phyloP scores from a whole-genome alignment of 2,113 vertebrate genomes.

The Myanophis thanlyinensis region DNA sequence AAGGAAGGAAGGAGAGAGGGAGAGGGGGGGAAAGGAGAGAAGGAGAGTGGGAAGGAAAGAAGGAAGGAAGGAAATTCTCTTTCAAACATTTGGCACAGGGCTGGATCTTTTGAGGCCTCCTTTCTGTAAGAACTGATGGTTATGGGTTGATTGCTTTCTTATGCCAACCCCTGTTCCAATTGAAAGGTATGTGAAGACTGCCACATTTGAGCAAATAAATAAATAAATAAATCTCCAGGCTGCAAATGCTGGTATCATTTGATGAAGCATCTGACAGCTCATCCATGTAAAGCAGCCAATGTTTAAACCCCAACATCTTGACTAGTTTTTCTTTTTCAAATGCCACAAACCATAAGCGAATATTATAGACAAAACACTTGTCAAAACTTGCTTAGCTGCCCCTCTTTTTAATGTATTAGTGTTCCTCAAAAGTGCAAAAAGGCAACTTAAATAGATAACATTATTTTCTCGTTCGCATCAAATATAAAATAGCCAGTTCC shows the following conservation, averaged over 20 bases:
- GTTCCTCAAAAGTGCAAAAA: constrained; percentile 60
- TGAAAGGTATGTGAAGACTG: neutral
- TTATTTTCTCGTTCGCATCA: constrained; percentile 64
- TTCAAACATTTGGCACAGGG: neutral
- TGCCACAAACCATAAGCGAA: constrained; percentile 69
- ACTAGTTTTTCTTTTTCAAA: constrained; percentile 67
- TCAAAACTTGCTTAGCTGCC: constrained; percentile 62
- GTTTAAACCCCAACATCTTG: constrained; percentile 69
- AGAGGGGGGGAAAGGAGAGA: too few species aligned
- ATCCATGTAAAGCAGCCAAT: constrained; percentile 65
- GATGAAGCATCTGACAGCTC: constrained; percentile 58
- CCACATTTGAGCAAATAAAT: constrained; percentile 7
- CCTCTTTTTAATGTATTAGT: constrained; percentile 53
- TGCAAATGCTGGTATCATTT: constrained; percentile 22
- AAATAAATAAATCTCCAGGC: constrained; percentile 19
- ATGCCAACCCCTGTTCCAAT: neutral
- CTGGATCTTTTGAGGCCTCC: neutral
- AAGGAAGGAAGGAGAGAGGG: neutral
- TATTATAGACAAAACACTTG: constrained; percentile 71
- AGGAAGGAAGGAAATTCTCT: neutral
- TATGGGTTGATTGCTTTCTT: neutral
- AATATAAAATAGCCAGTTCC: constrained; percentile 63
- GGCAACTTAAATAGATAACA: constrained; percentile 71
- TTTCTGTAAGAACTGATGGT: neutral
- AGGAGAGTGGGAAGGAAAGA: neutral